These are phyloP conservation scores for Conchocele bisecta DNA, from an alignment of 2,888 invertebrate species.

Conservation along the genomic window DNA sequence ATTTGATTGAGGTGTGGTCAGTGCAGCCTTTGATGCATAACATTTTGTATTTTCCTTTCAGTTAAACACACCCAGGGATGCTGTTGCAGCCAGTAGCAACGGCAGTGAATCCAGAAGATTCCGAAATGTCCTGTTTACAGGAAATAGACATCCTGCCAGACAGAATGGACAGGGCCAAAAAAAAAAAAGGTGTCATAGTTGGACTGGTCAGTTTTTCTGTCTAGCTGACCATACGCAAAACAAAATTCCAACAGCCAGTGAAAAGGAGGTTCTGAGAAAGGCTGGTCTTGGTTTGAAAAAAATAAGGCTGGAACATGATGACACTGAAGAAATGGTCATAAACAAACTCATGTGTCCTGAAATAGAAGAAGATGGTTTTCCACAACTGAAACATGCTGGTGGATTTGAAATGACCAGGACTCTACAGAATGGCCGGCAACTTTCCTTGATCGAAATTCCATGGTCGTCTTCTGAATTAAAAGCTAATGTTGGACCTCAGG, in stretches of 20 bases:
- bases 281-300: not conserved
- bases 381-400: not conserved
- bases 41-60: too few relatives aligned
- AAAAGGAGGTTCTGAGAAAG: not conserved
- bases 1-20: too few relatives aligned
- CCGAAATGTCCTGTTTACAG: too few relatives aligned
- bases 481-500: not conserved
- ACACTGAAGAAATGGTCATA: not conserved
- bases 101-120: too few relatives aligned
- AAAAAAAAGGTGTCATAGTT: not conserved
- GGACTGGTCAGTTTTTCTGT: slow-evolving; percentile 2
- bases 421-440: not conserved
- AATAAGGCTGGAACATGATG: not conserved
- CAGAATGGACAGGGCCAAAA: too few relatives aligned
- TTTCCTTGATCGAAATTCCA: not conserved
- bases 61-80: too few relatives aligned
- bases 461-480: not conserved
- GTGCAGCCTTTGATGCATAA: too few relatives aligned
- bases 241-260: not conserved
- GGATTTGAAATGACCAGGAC: slow-evolving; percentile 3
- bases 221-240: not conserved
- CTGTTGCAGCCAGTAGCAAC: too few relatives aligned
- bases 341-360: not conserved
- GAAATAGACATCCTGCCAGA: too few relatives aligned
- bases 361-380: not conserved